These are phyloP conservation scores for Noctua fimbriata DNA, from an alignment of 2,888 invertebrate genomes.

Conservation along the genomic window DNA sequence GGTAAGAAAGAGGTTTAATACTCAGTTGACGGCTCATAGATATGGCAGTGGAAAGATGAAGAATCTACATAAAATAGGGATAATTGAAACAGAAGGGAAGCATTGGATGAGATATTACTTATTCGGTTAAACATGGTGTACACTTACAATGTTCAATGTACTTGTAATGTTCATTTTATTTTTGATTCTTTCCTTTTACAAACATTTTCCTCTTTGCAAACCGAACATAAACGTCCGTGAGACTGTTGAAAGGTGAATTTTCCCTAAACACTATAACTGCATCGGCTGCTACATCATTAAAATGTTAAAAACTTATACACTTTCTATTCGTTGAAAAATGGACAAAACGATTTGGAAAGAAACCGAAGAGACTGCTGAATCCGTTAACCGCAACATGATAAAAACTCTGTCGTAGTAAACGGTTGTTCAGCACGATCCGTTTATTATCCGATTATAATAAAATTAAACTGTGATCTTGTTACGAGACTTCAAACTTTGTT, in stretches of 20 bases:
- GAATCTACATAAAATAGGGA: no score
- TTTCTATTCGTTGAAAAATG: slow-evolving; percentile 27
- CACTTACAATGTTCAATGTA: background rate
- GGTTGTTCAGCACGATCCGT: slow-evolving; percentile 22
- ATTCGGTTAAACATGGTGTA: background rate
- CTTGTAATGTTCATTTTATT: slow-evolving; percentile 1
- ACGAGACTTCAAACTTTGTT: background rate
- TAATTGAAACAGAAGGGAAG: background rate
- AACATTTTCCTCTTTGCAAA: slow-evolving; percentile 2
- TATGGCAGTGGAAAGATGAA: background rate
- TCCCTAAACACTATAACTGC: background rate
- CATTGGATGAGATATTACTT: background rate
- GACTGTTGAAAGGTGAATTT: background rate
- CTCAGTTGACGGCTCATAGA: background rate
- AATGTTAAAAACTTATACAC: background rate
- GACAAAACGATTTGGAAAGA: slow-evolving; percentile 7
- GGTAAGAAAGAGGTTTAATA: background rate
- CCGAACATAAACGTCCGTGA: background rate
- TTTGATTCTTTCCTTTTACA: slow-evolving; percentile 8
- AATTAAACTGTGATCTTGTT: slow-evolving; percentile 18
- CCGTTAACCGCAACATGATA: slow-evolving; percentile 20
- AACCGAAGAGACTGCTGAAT: background rate
- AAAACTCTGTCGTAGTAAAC: background rate
- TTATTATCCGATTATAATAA: background rate
- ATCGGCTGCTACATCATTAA: background rate